A percentile compares a stretch with the other conserved stretches of the same genome.
Evolutionary conservation across 2,888 invertebrate genomes (phyloP).

Genomic region (Autographa gamma): DNA sequence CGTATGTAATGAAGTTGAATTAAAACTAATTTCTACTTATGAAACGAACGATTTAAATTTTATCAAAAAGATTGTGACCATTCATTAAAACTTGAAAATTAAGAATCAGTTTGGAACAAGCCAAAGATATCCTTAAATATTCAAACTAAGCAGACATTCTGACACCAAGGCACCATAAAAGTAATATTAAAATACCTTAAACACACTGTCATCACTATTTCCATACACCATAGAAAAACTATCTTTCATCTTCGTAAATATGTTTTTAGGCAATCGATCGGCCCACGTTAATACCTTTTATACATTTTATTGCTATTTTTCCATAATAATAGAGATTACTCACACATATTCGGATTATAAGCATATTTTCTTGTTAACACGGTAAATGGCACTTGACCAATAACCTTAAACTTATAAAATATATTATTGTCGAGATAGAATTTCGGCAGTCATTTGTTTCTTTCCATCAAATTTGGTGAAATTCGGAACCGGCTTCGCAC

Average conservation of each 20-base stretch:
- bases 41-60: too few relatives aligned
- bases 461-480: neutral
- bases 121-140: neutral
- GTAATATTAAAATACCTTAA: neutral
- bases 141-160: constrained; percentile 17
- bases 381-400: neutral
- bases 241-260: constrained; percentile 29
- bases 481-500: too few relatives aligned
- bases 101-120: neutral
- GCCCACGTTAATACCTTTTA: constrained; percentile 20
- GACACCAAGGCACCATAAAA: constrained; percentile 27
- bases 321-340: constrained; percentile 12
- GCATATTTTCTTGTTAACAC: neutral
- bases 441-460: neutral
- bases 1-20: too few relatives aligned
- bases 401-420: constrained; percentile 4
- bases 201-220: constrained; percentile 17
- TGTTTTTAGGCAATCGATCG: constrained; percentile 15
- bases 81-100: neutral
- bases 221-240: constrained; percentile 14
- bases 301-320: constrained; percentile 14
- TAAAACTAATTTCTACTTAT: too few relatives aligned
- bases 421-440: neutral
- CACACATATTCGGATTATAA: constrained; percentile 8
- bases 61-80: neutral